A percentile compares a stretch with the other conserved stretches of the same genome.
Evolutionary conservation across 2,113 vertebrate genomes (phyloP).

Genomic region (Varanus salvator): DNA sequence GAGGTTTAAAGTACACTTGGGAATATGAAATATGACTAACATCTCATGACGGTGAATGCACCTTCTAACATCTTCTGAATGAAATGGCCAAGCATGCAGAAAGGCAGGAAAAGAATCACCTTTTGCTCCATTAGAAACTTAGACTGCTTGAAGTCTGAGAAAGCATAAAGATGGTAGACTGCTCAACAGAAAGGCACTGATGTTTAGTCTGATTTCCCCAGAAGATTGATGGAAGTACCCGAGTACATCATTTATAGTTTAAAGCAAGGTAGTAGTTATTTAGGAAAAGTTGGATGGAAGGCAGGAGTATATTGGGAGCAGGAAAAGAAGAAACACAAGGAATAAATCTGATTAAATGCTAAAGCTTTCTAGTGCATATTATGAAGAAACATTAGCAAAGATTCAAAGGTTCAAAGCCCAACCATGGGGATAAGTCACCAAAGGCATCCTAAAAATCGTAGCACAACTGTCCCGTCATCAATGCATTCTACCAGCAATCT

Average conservation of each 20-base stretch:
- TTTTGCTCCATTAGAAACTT: conserved; percentile 93
- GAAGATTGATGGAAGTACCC: conserved; percentile 76
- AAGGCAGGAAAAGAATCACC: conserved; percentile 89
- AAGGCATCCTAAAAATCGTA: conserved; percentile 15
- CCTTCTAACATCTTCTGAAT: conserved; percentile 57
- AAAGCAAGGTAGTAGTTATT: conserved; percentile 80
- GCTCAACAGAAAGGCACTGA: conserved; percentile 94
- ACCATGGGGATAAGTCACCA: neutral
- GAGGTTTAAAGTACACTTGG: conserved; percentile 26
- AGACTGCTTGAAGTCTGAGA: conserved; percentile 99
- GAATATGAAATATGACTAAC: conserved; percentile 46
- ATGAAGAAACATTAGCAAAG: conserved; percentile 40
- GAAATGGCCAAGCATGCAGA: conserved; percentile 73
- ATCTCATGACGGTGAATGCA: conserved; percentile 52
- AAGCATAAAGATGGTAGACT: conserved; percentile 99
- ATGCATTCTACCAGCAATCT: neutral
- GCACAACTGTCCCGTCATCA: neutral
- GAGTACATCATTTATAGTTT: conserved; percentile 72
- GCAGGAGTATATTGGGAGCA: conserved; percentile 66
- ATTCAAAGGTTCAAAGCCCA: conserved; percentile 29
- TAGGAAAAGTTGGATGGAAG: conserved; percentile 74
- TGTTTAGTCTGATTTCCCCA: conserved; percentile 87
- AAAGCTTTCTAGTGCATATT: conserved; percentile 55
- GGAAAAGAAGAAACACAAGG: conserved; percentile 79
- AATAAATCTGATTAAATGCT: conserved; percentile 76